Evolutionary conservation across 1,140 invertebrate species (phyloP), one percentile per base, ranked within the genome.

Genomic region (Hypsibius dujardini): DNA sequence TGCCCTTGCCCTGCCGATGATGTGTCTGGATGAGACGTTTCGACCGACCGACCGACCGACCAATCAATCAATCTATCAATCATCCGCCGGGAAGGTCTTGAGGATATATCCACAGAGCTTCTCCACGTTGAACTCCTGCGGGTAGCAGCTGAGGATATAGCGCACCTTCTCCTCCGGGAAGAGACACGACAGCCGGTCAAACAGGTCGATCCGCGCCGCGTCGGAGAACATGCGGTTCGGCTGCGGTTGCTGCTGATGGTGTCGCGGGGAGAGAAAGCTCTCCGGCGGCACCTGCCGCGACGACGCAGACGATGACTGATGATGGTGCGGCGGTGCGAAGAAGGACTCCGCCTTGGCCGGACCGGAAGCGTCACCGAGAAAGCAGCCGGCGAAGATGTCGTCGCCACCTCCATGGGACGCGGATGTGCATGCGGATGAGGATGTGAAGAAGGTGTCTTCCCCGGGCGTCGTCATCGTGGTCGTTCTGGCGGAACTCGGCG

Each of bases 141-240:
- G 92, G 80, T 89, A 87, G 60, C 87, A 77, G 69, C 87, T 84
- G 87, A 95, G 89, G 0, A 87, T 90, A 46, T 87, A 84, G 46
- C 85, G 84, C 1, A 95, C 91, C 78, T 91, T 87, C 72, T 89
- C 86, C 76, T 90, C 88, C 0, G 90, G 90, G 78, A 95, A 95
- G 50, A 94, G 86, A 50, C 86, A 87, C 7, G 87, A 84, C 47
- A 95, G 80, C 78, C 93, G 89, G 79, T 89, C 45, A 67, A 92
- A 76, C 89, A 90, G 56, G n/a, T 47, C 71, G 47, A 42, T 70
- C 14, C 14, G 46, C 71, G 7, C 69, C 14, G 62, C 72, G 50
- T 46, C 40, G 42, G 28, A 28, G 28, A 28, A 59, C 40, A 71
- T 71, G 47, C 47, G 59, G 47, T 47, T 71, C 76, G 79, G 79